Conservation (phyloP, 2,888 invertebrate species). For the Tyria jacobaeae region DNA sequence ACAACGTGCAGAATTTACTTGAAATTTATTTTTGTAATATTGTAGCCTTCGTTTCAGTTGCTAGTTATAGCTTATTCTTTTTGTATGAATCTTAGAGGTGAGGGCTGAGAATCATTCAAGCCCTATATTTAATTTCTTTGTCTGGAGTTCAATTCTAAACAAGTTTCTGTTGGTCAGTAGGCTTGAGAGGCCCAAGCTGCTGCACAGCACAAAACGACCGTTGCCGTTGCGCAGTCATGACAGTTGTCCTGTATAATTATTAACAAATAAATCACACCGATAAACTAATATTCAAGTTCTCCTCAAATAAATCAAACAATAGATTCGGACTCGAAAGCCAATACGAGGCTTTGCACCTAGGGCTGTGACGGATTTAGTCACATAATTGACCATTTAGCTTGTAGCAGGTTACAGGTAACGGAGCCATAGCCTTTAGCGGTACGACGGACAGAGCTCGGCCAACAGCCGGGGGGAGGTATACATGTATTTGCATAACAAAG, state of each 20-base stretch:
- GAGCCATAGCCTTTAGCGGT: slow-evolving; percentile 73
- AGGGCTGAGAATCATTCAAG: background rate
- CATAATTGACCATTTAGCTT: slow-evolving; percentile 79
- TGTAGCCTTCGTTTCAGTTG: background rate
- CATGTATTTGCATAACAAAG: slow-evolving; percentile 77
- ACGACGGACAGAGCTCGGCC: slow-evolving; percentile 57
- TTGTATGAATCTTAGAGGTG: background rate
- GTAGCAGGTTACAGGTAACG: slow-evolving; percentile 73
- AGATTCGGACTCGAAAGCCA: slow-evolving; percentile 41
- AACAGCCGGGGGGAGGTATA: slow-evolving; percentile 61
- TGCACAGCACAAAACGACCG: no score
- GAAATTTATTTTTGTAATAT: background rate
- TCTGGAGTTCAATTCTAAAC: background rate
- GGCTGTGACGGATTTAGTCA: slow-evolving; percentile 55
- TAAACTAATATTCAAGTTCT: background rate
- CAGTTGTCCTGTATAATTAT: background rate
- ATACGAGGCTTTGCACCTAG: slow-evolving; percentile 59
- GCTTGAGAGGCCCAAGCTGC: background rate
- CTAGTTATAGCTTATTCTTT: background rate
- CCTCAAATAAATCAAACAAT: slow-evolving; percentile 36
- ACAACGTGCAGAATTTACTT: background rate
- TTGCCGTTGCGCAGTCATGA: no score
- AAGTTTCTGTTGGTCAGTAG: background rate
- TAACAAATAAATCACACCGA: background rate
- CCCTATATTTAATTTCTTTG: background rate